Base-by-base conservation (phyloP, 2,888 invertebrate species). In the Eutolmus rufibarbis region DNA sequence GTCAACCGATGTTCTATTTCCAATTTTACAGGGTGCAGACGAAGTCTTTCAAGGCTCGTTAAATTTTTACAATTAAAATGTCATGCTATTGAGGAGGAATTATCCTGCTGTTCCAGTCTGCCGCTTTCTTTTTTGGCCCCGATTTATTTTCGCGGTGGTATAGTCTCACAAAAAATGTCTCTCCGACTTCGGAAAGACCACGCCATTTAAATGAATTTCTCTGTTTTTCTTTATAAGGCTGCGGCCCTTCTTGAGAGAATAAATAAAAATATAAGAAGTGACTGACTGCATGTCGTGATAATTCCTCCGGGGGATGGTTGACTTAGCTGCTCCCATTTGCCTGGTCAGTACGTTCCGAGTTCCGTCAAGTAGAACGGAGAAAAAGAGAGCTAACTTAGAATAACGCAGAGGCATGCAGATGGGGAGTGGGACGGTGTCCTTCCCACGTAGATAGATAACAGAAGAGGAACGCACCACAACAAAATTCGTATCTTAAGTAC, bases 51-150 rank as follows among this genome's bases (percentile, higher is more conserved):
- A 88, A 87, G 88, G 87, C 81, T 88, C 88, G 87, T 88, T 88
- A 88, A 88, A 76, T 87, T 88, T 88, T 74, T 40, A 86, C 87
- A 88, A 88, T 88, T 88, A 88, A 88, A 87, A 88, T 56, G 88
- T 88, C 88, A 86, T 82, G 82, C 56, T 87, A 74, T 56, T 76
- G 74, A 46, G 74, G 31, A 85, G 12, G 46, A 85, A 85, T 85
- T 85, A 74, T 74, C 23, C 12, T 66, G 66, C 66, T 28, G 28
- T 66, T 66, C 66, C 23, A 19, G 66, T 74, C 37, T 74, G 85
- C 37, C 51, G 31, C 37, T 43, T 74, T 40, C 4, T 34, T 19
- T 19, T 74, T 85, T 74, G 85, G 9, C 28, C 43, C 16, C n/a
- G 14, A 85, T 85, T 46, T 85, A 46, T 43, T 66, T 66, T 40